Percentiles rank a stretch among this genome's conserved stretches.
Conservation (phyloP, 1,140 invertebrate genomes). For the Caenorhabditis brenneri region DNA sequence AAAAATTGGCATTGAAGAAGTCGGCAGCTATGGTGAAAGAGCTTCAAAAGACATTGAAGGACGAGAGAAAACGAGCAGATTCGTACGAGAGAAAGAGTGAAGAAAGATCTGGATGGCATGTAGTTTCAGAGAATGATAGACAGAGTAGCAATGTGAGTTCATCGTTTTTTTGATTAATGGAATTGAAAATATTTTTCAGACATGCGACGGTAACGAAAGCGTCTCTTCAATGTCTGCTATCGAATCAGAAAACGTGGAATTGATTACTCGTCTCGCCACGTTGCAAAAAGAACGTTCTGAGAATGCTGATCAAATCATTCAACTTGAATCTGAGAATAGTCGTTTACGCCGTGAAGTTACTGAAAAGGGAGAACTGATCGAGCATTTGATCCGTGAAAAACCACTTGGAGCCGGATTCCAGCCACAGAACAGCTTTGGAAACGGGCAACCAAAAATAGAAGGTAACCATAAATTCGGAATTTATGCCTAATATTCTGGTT, state of each 20-base stretch:
- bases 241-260: conserved; percentile 53
- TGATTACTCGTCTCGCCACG: conserved; percentile 47
- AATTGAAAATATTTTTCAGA: conserved; percentile 36
- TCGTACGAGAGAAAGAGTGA: conserved; percentile 48
- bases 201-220: conserved; percentile 49
- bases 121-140: conserved; percentile 43
- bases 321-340: conserved; percentile 37
- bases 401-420: conserved; percentile 20
- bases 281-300: conserved; percentile 42
- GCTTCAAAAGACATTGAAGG: conserved; percentile 44
- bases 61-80: conserved; percentile 51
- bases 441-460: background rate
- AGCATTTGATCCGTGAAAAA: conserved; percentile 45
- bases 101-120: conserved; percentile 25
- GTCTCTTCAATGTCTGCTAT: conserved; percentile 49
- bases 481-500: background rate
- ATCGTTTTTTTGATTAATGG: background rate
- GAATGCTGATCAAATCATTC: conserved; percentile 25
- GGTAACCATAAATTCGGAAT: background rate
- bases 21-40: conserved; percentile 38
- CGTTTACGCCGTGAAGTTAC: conserved; percentile 14
- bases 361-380: conserved; percentile 49
- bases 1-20: conserved; percentile 48
- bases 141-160: conserved; percentile 16
- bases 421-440: background rate